Percentiles rank a stretch among this genome's conserved stretches.
Conservation (phyloP, 2,888 invertebrate genomes). For the Patella depressa region DNA sequence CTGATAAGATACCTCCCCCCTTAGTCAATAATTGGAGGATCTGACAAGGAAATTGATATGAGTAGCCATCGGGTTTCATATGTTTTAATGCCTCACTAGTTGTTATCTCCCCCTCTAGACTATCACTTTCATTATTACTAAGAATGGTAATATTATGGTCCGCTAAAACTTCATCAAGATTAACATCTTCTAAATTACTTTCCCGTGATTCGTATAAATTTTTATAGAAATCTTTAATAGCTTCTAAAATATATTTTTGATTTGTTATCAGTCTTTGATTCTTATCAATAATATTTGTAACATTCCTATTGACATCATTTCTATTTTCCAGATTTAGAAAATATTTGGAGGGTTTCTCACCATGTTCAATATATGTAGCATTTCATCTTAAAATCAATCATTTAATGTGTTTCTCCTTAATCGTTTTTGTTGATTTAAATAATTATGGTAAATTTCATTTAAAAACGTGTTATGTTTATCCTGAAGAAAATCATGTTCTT, state of each 20-base stretch:
- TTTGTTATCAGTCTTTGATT: not conserved
- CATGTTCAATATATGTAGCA: not conserved
- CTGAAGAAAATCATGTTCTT: too few species aligned
- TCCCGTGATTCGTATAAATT: not conserved
- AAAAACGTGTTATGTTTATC: not conserved
- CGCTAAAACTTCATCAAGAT: not conserved
- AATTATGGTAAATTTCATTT: constrained; percentile 4
- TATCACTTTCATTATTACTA: not conserved
- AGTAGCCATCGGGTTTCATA: not conserved
- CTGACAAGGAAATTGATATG: too few species aligned
- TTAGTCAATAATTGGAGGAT: too few species aligned
- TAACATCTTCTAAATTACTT: not conserved
- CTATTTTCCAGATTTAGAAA: not conserved
- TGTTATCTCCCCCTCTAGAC: not conserved
- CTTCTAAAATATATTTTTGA: not conserved
- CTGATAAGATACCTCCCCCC: too few species aligned
- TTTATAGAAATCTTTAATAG: not conserved
- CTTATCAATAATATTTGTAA: not conserved
- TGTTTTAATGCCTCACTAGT: not conserved
- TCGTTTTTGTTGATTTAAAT: not conserved
- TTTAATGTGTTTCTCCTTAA: not conserved
- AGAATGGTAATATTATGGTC: not conserved
- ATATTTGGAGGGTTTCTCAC: constrained; percentile 1
- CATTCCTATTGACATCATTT: not conserved
- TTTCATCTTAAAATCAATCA: not conserved